Evolutionary conservation across 2,113 vertebrate species (phyloP).

Genomic region (Crypturellus undulatus): DNA sequence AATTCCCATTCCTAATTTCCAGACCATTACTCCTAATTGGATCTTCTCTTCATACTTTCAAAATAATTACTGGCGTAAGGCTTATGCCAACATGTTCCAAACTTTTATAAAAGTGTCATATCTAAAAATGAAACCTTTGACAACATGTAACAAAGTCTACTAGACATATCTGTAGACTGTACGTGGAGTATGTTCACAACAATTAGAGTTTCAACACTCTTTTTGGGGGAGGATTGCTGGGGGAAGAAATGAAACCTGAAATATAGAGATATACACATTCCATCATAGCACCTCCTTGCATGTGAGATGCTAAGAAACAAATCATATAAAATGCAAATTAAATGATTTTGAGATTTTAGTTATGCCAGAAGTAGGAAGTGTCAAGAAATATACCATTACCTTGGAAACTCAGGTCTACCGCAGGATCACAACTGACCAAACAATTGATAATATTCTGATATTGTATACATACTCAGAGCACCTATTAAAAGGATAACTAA

Average conservation of each 20-base stretch:
- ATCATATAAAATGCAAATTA: background rate
- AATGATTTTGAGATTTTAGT: background rate
- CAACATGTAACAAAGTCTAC: background rate
- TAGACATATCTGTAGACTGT: background rate
- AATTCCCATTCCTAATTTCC: background rate
- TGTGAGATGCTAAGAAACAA: accelerated
- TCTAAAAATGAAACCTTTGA: background rate
- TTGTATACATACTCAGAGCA: background rate
- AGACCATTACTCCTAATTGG: background rate
- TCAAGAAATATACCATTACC: background rate
- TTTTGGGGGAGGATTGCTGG: too few relatives aligned
- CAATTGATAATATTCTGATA: background rate
- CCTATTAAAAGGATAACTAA: background rate
- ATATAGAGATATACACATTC: background rate
- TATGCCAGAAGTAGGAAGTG: background rate
- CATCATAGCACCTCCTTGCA: background rate
- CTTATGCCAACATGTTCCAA: background rate
- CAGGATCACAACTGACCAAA: background rate
- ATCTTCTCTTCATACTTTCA: background rate
- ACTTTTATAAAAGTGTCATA: background rate
- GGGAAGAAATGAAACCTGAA: too few relatives aligned
- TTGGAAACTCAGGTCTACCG: background rate
- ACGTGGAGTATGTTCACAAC: background rate
- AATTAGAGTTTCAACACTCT: background rate
- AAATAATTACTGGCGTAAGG: background rate